A percentile compares a stretch with the other conserved stretches of the same genome.
Evolutionary conservation across 1,140 invertebrate genomes (phyloP).

Genomic region (Zaprionus africanus): DNA sequence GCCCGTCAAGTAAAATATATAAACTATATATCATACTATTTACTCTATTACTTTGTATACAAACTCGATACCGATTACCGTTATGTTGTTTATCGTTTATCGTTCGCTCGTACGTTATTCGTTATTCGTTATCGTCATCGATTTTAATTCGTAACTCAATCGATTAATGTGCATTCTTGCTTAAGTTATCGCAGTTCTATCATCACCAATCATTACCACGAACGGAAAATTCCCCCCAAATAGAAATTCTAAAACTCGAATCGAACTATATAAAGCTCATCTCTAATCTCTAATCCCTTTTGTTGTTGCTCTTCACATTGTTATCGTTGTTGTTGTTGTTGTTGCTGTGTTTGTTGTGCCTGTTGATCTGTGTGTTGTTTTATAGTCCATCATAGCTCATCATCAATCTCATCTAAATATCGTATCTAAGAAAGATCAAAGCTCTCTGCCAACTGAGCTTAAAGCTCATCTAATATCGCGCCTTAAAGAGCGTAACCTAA

Average conservation of each 20-base stretch:
- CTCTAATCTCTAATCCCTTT: constrained; percentile 10
- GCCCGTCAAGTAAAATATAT: constrained; percentile 79
- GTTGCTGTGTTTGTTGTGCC: background rate
- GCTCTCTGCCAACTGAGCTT: background rate
- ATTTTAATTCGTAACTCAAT: constrained; percentile 19
- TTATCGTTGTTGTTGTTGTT: constrained; percentile 22
- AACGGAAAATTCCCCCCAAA: background rate
- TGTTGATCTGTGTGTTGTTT: constrained; percentile 1
- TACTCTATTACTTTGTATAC: constrained; percentile 29
- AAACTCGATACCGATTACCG: constrained; percentile 28
- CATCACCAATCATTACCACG: constrained; percentile 25
- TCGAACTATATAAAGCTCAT: constrained; percentile 5
- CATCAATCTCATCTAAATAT: background rate
- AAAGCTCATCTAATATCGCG: background rate
- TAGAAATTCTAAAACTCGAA: constrained; percentile 3
- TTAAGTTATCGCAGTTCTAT: constrained; percentile 22
- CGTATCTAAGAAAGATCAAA: background rate
- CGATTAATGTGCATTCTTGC: constrained; percentile 24
- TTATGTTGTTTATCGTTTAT: constrained; percentile 21
- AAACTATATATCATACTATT: constrained; percentile 16
- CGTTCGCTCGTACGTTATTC: constrained; percentile 9
- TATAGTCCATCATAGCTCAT: background rate
- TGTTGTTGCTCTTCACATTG: constrained; percentile 12
- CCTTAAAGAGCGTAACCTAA: constrained; percentile 4
- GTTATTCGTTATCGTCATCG: constrained; percentile 14